A percentile compares a stretch with the other conserved stretches of the same genome.
Evolutionary conservation across 2,888 invertebrate genomes (phyloP).

Genomic region (Lasioglossum villosulum): DNA sequence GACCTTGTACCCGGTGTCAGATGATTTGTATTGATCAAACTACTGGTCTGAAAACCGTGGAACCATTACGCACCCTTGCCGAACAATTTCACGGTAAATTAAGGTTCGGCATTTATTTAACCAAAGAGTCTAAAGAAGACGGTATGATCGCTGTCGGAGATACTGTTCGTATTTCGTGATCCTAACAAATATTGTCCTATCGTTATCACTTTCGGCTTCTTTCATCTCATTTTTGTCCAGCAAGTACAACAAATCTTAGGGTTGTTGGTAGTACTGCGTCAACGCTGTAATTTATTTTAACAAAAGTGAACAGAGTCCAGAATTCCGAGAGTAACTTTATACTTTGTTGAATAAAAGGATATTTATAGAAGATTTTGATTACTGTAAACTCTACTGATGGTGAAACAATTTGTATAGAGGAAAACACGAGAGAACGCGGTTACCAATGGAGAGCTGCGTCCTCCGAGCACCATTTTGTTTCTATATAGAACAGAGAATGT

Average conservation of each 20-base stretch:
- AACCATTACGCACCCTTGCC: constrained; percentile 91
- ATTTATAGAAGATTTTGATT: neutral
- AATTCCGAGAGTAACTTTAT: neutral
- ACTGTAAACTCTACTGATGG: neutral
- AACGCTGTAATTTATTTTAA: neutral
- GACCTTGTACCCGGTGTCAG: constrained; percentile 95
- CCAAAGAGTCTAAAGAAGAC: constrained; percentile 61
- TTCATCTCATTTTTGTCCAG: neutral
- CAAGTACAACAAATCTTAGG: neutral
- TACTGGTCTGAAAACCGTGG: constrained; percentile 91
- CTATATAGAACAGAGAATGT: neutral
- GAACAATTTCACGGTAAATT: constrained; percentile 91
- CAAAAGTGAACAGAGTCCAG: neutral
- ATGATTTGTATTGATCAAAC: constrained; percentile 98
- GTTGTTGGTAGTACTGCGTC: neutral
- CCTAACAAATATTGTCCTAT: neutral
- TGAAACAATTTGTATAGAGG: neutral
- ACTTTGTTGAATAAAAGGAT: neutral
- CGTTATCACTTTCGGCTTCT: neutral
- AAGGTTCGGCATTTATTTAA: constrained; percentile 92
- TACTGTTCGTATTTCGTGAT: constrained; percentile 61
- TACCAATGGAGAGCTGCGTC: neutral
- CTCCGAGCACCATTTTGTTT: neutral
- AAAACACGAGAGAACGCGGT: neutral
- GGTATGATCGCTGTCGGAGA: constrained; percentile 76